Base-by-base conservation (phyloP, 1,140 invertebrate species). In the Drosophila pectinifera region DNA sequence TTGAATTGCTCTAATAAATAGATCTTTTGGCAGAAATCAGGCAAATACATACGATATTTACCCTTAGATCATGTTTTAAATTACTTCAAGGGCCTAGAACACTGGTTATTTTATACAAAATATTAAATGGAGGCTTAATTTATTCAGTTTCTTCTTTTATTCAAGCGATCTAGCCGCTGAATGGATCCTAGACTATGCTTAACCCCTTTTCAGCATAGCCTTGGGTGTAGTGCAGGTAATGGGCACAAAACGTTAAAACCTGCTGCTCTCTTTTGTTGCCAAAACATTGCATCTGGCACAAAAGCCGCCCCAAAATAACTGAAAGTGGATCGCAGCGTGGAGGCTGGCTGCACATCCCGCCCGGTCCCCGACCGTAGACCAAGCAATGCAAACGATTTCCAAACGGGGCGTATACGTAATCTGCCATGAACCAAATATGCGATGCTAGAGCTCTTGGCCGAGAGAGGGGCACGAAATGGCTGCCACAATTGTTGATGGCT, bases 351-450 rank as follows among this genome's bases (percentile, higher is more conserved):
- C n/a, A n/a, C n/a, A n/a, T n/a, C n/a, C n/a, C 45, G 65, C 22
- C 22, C 11, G 18, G 6, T 43, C 43, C n/a, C 54, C 43, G 10
- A 2, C 59, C 51, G 5, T 28, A 48, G 64, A 39, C 34, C 76
- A 59, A 67, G 76, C 77, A 83, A 83, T 80, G 80, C 81, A 85
- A 85, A 78, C 81, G 82, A 86, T 85, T 86, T 85, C 78, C 68
- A 53, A 85, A 86, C 78, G 68, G 78, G 82, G 81, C 73, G 81
- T 78, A 78, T 81, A 86, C 78, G 83, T 78, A 85, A 86, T 86
- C 83, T 86, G 83, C 81, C 83, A 88, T 88, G 82, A 85, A 78
- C 81, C 81, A 85, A 85, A 85, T 85, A 81, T 78, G 82, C 39
- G 78, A 77, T 70, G 64, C 67, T 53, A 53, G 64, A 64, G 62